phyloP scores from a whole-genome alignment of 1,140 invertebrate species.

The Cotesia glomerata region DNA sequence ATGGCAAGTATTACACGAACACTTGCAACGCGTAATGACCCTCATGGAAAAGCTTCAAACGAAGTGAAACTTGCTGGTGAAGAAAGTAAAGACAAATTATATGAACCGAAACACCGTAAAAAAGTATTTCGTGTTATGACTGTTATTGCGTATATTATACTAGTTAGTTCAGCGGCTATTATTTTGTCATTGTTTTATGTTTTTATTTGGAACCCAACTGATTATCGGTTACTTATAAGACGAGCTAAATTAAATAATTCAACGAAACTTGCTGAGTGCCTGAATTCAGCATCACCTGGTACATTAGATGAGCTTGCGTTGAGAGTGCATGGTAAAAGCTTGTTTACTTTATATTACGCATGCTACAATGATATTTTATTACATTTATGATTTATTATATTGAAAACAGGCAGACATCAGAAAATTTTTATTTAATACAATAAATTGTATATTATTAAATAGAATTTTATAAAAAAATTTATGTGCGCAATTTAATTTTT shows the following conservation, averaged over 20 bases:
- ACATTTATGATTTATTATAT: no score
- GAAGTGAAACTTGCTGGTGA: conserved; percentile 75
- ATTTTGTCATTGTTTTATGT: conserved; percentile 95
- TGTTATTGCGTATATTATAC: conserved; percentile 93
- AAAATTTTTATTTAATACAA: no score
- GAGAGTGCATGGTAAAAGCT: conserved; percentile 33
- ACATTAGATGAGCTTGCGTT: background rate
- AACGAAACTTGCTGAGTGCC: conserved; percentile 25
- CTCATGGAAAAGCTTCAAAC: conserved; percentile 62
- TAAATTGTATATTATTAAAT: no score
- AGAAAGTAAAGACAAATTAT: conserved; percentile 80
- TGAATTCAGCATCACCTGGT: no score
- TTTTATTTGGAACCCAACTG: conserved; percentile 89
- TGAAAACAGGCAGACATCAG: no score
- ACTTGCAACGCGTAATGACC: conserved; percentile 50
- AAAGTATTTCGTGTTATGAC: conserved; percentile 91
- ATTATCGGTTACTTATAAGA: conserved; percentile 36
- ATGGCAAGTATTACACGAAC: conserved; percentile 57
- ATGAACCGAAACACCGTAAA: conserved; percentile 83
- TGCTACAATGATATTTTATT: no score
- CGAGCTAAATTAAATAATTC: conserved; percentile 25
- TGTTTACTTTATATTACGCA: background rate
- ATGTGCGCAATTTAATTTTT: no score
- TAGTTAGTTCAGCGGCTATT: conserved; percentile 93
- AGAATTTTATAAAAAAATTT: no score